These are phyloP conservation scores for Salpingus planirostris DNA, from an alignment of 2,888 invertebrate species.

Conservation along the genomic window DNA sequence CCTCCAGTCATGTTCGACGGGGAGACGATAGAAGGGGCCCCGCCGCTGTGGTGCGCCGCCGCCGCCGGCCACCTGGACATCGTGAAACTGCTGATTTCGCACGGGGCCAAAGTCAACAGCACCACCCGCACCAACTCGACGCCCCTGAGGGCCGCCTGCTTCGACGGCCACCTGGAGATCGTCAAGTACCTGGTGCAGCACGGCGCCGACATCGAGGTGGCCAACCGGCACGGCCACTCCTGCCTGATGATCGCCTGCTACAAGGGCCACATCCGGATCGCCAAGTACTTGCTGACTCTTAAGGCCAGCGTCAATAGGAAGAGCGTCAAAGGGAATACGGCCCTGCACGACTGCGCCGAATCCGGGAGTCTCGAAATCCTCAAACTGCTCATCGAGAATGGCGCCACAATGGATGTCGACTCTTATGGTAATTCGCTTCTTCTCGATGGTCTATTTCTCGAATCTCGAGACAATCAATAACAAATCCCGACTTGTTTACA, in stretches of 20 bases:
- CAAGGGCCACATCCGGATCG: conserved; percentile 87
- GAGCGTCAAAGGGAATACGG: conserved; percentile 89
- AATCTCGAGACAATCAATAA: too few species aligned
- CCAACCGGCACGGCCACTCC: conserved; percentile 92
- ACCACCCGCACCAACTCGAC: conserved; percentile 93
- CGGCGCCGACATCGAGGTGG: conserved; percentile 93
- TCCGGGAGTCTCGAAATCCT: conserved; percentile 89
- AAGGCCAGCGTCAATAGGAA: conserved; percentile 90
- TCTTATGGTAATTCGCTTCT: conserved; percentile 76
- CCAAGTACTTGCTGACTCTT: conserved; percentile 74
- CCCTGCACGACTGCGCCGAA: conserved; percentile 96
- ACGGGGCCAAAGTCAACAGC: conserved; percentile 87
- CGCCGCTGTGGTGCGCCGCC: conserved; percentile 95
- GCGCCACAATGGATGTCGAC: conserved; percentile 89
- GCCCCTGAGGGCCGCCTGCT: conserved; percentile 90
- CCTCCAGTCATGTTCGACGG: conserved; percentile 91
- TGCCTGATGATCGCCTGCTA: conserved; percentile 98
- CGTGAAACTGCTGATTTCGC: conserved; percentile 73
- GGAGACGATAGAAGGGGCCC: conserved; percentile 93
- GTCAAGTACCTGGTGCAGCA: conserved; percentile 86
- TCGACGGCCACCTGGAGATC: conserved; percentile 92
- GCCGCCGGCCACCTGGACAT: conserved; percentile 89
- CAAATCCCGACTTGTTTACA: too few species aligned
- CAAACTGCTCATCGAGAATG: conserved; percentile 76
- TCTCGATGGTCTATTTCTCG: too few species aligned